A percentile compares a stretch with the other conserved stretches of the same genome.
phyloP scores from a whole-genome alignment of 2,797 vertebrate genomes.

The Nothura maculosa region DNA sequence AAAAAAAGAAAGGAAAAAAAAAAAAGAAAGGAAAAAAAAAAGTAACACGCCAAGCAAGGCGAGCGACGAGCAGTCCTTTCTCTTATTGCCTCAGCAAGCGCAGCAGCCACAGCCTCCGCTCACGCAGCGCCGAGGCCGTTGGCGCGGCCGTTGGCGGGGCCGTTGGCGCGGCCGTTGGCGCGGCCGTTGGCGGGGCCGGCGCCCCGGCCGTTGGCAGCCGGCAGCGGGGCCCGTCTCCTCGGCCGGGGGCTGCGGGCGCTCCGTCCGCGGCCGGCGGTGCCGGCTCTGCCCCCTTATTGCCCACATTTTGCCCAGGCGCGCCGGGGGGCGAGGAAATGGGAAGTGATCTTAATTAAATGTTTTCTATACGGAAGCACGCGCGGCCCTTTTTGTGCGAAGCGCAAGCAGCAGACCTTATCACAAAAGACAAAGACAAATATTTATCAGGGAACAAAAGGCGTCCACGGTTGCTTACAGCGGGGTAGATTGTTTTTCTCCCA shows the following conservation, averaged over 20 bases:
- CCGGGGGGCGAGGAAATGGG: conserved; percentile 63
- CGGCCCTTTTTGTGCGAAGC: conserved; percentile 47
- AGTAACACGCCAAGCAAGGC: too few relatives aligned
- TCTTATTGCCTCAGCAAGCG: too few relatives aligned
- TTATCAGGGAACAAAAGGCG: conserved; percentile 89
- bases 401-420: conserved; percentile 75
- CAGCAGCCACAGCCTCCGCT: too few relatives aligned
- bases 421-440: conserved; percentile 90
- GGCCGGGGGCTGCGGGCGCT: conserved; percentile 55
- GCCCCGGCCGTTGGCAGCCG: conserved; percentile 41
- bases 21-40: too few relatives aligned
- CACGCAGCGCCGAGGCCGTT: neutral
- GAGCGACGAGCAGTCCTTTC: too few relatives aligned
- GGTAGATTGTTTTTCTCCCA: conserved; percentile 79
- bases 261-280: conserved; percentile 55
- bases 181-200: neutral
- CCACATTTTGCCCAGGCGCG: conserved; percentile 59
- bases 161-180: too few relatives aligned
- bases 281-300: conserved; percentile 35
- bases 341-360: conserved; percentile 87
- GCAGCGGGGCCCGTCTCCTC: conserved; percentile 21
- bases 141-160: too few relatives aligned
- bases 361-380: conserved; percentile 72
- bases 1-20: too few relatives aligned
- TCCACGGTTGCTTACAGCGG: conserved; percentile 74